These are phyloP conservation scores for Spisula solida DNA, from an alignment of 2,888 invertebrate genomes.

Conservation along the genomic window DNA sequence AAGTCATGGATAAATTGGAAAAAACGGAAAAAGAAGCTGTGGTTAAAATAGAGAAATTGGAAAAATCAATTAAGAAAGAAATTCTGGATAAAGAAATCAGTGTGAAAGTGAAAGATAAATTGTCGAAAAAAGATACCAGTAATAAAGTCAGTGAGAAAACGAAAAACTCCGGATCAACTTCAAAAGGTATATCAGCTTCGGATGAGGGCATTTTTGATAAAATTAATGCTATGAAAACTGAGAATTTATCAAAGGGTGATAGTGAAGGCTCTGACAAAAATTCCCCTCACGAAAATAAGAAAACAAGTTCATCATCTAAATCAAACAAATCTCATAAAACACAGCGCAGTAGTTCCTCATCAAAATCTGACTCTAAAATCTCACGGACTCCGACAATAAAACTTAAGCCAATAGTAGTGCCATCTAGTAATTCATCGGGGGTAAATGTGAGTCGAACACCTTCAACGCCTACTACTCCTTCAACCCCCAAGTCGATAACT, in stretches of 20 bases:
- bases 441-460: slow-evolving; percentile 59
- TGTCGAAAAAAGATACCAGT: slow-evolving; percentile 35
- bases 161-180: slow-evolving; percentile 22
- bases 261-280: slow-evolving; percentile 34
- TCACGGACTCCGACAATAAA: slow-evolving; percentile 84
- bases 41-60: slow-evolving; percentile 64
- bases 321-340: slow-evolving; percentile 75
- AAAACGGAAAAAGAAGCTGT: slow-evolving; percentile 61
- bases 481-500: slow-evolving; percentile 67
- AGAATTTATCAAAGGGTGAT: slow-evolving; percentile 50
- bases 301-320: slow-evolving; percentile 52
- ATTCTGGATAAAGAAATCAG: slow-evolving; percentile 39
- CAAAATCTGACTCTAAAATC: slow-evolving; percentile 70
- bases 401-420: slow-evolving; percentile 91
- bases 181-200: slow-evolving; percentile 45
- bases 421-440: slow-evolving; percentile 86
- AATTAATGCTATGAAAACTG: slow-evolving; percentile 72
- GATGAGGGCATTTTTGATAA: slow-evolving; percentile 72
- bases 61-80: slow-evolving; percentile 52
- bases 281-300: slow-evolving; percentile 57
- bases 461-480: slow-evolving; percentile 60
- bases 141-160: neutral
- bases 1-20: slow-evolving; percentile 41
- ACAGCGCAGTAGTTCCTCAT: slow-evolving; percentile 59
- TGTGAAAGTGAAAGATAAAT: slow-evolving; percentile 45